Conservation (phyloP, 2,113 vertebrate genomes). For the Anseranas semipalmata region DNA sequence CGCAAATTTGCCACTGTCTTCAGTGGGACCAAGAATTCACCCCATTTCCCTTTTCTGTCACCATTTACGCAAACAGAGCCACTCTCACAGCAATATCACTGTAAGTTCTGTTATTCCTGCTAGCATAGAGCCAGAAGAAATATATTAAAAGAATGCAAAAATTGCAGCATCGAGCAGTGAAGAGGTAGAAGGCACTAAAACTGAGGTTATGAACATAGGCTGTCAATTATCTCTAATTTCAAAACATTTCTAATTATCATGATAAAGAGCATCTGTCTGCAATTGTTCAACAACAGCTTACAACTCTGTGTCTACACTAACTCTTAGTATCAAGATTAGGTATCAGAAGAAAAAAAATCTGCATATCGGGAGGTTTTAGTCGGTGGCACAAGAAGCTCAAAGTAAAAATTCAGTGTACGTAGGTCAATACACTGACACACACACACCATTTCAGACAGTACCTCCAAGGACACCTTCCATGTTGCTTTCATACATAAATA, state of each 20-base stretch:
- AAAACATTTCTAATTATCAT: not conserved
- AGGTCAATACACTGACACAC: not conserved
- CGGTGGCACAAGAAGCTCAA: not conserved
- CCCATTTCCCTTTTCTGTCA: not conserved
- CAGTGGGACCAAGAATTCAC: not conserved
- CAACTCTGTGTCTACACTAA: not conserved
- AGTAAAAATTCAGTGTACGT: fast-evolving
- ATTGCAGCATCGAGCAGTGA: not conserved
- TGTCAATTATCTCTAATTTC: not conserved
- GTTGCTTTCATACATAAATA: not conserved
- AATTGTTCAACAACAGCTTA: not conserved
- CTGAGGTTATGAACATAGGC: fast-evolving
- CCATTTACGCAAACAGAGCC: not conserved
- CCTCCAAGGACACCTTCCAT: not conserved
- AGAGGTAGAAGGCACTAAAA: not conserved
- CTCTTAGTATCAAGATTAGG: not conserved
- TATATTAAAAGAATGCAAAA: not conserved
- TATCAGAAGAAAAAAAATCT: not conserved
- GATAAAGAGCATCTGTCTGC: not conserved
- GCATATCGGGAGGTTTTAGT: not conserved
- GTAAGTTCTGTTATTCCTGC: not conserved
- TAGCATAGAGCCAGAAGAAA: not conserved
- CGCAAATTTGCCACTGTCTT: not conserved
- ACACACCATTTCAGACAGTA: not conserved
- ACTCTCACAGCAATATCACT: not conserved